Evolutionary conservation across 2,888 invertebrate species (phyloP), one percentile per base, ranked within the genome.

Genomic region (Cybosia mesomella): DNA sequence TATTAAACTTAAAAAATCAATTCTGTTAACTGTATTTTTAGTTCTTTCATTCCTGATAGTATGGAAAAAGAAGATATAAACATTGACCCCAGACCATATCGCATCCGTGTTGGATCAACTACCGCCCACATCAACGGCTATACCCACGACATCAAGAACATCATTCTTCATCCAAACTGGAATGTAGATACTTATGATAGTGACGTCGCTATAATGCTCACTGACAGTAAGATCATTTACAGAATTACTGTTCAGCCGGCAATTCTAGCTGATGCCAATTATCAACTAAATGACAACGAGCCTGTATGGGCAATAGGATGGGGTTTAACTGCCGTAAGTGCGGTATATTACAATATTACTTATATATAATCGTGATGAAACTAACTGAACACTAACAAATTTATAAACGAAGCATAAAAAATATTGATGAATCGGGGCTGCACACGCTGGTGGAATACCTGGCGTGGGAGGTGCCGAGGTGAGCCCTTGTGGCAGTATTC

Each of bases 261-360:
- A 15, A 69, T 68, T 8, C 81, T 88, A 5, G 86, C 87, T 65
- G 83, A 86, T 1, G 13, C 77, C 3, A 85, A 82, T 67, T 89
- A 87, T 67, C 72, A 73, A 28, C 63, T 89, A 5, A 73, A 60
- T 11, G 90, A 91, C 55, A 83, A 86, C 63, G 76, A 82, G 63
- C 77, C 67, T 1, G 89, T 90, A 7, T 86, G 83, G 83, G 86
- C 87, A 21, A 76, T 85, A 32, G 95, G 95, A 72, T 95, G 93
- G 93, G 93, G 94, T 7, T 71, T 75, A 0, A 87, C 81, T 53
- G 73, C 77, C 49, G 90, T 91, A 71, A 86, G 85, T 82, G 58
- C 5, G n/a, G n/a, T n/a, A n/a, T n/a, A n/a, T n/a, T n/a, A n/a
- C n/a, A n/a, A n/a, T n/a, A n/a, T n/a, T n/a, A n/a, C n/a, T n/a